phyloP scores from a whole-genome alignment of 2,888 invertebrate genomes.

The Siphlonurus alternatus region DNA sequence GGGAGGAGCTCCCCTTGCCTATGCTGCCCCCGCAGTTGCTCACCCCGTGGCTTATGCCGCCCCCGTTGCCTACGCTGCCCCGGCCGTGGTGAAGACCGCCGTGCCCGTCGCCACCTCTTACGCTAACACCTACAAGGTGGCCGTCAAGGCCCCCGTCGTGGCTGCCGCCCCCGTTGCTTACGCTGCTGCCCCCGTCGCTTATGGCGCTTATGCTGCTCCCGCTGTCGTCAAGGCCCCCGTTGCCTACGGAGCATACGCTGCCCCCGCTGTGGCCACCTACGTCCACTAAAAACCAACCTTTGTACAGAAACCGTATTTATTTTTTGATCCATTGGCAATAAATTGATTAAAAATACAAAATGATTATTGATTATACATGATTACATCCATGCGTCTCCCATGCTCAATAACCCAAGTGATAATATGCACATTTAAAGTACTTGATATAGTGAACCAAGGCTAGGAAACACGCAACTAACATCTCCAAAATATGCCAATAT shows the following conservation, averaged over 20 bases:
- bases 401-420: too few relatives aligned
- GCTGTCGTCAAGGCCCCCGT: constrained; percentile 24
- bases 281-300: not conserved
- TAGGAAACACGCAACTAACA: too few relatives aligned
- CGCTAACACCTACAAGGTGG: not conserved
- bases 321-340: not conserved
- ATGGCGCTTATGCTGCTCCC: constrained; percentile 22
- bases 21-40: constrained; percentile 1
- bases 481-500: too few relatives aligned
- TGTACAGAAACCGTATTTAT: not conserved
- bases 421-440: too few relatives aligned
- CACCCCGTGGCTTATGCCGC: not conserved
- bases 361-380: too few relatives aligned
- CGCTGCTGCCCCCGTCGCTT: constrained; percentile 1
- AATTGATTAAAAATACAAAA: too few relatives aligned
- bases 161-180: constrained; percentile 1
- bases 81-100: not conserved
- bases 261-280: constrained; percentile 9
- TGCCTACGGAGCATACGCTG: constrained; percentile 18
- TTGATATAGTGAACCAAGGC: too few relatives aligned
- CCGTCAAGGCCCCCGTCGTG: not conserved
- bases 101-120: not conserved
- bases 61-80: not conserved
- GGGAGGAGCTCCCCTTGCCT: not conserved
- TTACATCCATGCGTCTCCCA: too few relatives aligned